phyloP scores from a whole-genome alignment of 1,140 invertebrate genomes.

The Anthonomus grandis region DNA sequence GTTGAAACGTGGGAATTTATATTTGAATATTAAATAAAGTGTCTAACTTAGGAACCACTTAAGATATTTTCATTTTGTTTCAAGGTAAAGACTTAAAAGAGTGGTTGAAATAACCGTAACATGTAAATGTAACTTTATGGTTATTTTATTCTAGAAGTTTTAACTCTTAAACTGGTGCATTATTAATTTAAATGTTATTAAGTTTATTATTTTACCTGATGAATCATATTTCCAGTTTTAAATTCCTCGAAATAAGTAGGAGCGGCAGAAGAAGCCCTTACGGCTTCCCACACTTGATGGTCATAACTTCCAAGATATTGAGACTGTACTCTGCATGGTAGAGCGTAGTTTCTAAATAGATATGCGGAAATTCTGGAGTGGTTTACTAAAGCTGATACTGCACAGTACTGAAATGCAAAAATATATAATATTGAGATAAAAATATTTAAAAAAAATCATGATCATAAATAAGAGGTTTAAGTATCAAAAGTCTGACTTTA shows the following conservation, averaged over 20 bases:
- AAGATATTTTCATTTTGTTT: too few species aligned
- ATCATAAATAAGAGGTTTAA: too few species aligned
- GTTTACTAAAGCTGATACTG: conserved; percentile 81
- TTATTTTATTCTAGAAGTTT: too few species aligned
- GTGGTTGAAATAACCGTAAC: too few species aligned
- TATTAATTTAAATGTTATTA: conserved; percentile 18
- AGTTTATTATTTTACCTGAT: conserved; percentile 62
- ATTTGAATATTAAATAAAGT: too few species aligned
- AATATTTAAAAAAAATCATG: too few species aligned
- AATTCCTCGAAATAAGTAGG: conserved; percentile 92
- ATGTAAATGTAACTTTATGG: too few species aligned
- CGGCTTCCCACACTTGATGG: conserved; percentile 81
- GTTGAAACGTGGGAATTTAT: too few species aligned
- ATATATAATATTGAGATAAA: not conserved
- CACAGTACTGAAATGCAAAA: conserved; percentile 67
- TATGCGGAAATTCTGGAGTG: conserved; percentile 75
- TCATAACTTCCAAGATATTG: conserved; percentile 76
- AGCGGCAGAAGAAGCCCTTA: conserved; percentile 87
- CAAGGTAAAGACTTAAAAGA: too few species aligned
- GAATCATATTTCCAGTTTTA: conserved; percentile 68
- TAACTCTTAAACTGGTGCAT: too few species aligned
- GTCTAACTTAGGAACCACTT: too few species aligned
- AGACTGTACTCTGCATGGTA: conserved; percentile 69
- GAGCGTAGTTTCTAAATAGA: conserved; percentile 86
- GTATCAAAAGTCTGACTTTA: too few species aligned